phyloP scores from a whole-genome alignment of 1,140 invertebrate species.

The Aphaenogaster floridana region DNA sequence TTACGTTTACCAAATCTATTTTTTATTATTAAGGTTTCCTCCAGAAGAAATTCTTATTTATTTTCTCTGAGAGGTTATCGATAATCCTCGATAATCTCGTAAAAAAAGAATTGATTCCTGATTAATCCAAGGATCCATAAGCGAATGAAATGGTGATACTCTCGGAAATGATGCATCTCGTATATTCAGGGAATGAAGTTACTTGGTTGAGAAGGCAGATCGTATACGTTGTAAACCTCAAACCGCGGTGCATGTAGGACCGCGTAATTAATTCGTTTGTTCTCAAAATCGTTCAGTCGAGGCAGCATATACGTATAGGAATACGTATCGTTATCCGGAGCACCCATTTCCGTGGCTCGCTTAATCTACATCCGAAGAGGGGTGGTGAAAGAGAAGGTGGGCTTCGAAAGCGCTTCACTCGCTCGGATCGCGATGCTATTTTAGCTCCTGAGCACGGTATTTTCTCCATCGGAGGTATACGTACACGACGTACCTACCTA shows the following conservation, averaged over 20 bases:
- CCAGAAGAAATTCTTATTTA: no score
- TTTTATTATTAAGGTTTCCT: not conserved
- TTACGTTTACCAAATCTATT: not conserved
- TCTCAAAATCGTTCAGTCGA: constrained; percentile 57
- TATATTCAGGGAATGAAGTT: constrained; percentile 31
- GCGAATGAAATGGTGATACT: not conserved
- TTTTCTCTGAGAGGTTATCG: not conserved
- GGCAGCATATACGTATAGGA: not conserved
- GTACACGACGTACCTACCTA: constrained; percentile 35
- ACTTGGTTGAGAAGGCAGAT: constrained; percentile 5
- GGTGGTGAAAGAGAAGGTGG: not conserved
- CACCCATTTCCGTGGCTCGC: constrained; percentile 42
- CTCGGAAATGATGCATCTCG: not conserved
- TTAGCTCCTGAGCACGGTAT: constrained; percentile 59
- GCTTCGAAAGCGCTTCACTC: constrained; percentile 32
- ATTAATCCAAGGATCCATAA: not conserved
- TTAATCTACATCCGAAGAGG: constrained; percentile 61
- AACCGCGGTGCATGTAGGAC: constrained; percentile 28
- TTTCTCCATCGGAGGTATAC: constrained; percentile 58
- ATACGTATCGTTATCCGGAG: constrained; percentile 46
- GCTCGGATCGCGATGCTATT: constrained; percentile 37
- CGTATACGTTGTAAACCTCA: constrained; percentile 30
- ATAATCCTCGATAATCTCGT: not conserved
- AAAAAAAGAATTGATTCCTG: not conserved
- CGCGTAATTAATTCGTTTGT: constrained; percentile 69